Evolutionary conservation across 2,888 invertebrate species (phyloP).

Genomic region (Polylopha cassiicola): DNA sequence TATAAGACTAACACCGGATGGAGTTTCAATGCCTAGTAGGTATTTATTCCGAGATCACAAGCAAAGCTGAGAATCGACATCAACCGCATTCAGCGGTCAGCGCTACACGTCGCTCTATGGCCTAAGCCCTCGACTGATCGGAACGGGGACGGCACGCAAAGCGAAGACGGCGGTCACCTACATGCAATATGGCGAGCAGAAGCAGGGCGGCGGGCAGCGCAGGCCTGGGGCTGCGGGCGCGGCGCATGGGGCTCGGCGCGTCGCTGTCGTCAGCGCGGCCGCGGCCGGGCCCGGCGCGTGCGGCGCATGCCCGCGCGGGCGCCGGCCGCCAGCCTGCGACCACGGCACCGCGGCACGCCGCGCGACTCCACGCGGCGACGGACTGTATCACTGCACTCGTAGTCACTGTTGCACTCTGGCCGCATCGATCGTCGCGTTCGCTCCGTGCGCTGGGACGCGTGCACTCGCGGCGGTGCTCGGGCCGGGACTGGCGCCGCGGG

Average conservation of each 20-base stretch:
- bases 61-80: too few species aligned
- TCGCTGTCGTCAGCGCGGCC: conserved; percentile 41
- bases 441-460: conserved; percentile 35
- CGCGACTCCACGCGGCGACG: conserved; percentile 13
- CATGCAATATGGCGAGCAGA: conserved; percentile 61
- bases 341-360: conserved; percentile 14
- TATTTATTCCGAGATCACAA: too few species aligned
- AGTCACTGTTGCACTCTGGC: conserved; percentile 19
- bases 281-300: conserved; percentile 34
- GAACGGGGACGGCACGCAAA: too few species aligned
- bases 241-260: conserved; percentile 27
- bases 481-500: conserved; percentile 44
- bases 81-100: too few species aligned
- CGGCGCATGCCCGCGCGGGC: conserved; percentile 6
- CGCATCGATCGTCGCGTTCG: conserved; percentile 38
- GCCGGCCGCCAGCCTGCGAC: conserved; percentile 12
- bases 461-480: conserved; percentile 52
- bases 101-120: too few species aligned
- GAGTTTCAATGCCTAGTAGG: too few species aligned
- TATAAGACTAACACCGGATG: too few species aligned
- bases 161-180: conserved; percentile 40
- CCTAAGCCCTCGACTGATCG: too few species aligned
- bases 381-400: conserved; percentile 23
- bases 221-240: conserved; percentile 49
- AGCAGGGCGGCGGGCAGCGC: conserved; percentile 58